These are phyloP conservation scores for Dasysyrphus albostriatus DNA, from an alignment of 2,888 invertebrate species.

Conservation along the genomic window DNA sequence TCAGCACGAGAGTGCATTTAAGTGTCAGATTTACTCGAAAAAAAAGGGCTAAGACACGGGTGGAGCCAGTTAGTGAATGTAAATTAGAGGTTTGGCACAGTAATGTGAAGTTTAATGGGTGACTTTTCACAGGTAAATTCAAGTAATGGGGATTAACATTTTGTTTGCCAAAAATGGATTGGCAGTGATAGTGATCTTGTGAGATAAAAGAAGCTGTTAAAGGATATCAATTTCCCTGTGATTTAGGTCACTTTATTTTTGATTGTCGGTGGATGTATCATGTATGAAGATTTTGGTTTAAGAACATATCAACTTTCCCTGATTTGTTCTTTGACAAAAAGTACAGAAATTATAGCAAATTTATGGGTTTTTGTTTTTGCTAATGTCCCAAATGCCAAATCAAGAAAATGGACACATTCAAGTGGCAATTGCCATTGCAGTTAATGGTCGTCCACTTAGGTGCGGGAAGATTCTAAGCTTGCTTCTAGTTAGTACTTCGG, in stretches of 20 bases:
- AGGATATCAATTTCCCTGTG: conserved; percentile 14
- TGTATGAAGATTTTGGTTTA: background rate
- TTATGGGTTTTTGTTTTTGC: background rate
- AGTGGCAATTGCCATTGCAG: too few species aligned
- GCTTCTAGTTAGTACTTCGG: too few species aligned
- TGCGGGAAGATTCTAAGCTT: too few species aligned
- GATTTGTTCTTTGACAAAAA: background rate
- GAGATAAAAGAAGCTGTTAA: conserved; percentile 1
- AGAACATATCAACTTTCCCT: conserved; percentile 3
- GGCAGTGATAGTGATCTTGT: conserved; percentile 8
- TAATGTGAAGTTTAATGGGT: conserved; percentile 51
- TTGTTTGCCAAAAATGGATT: conserved; percentile 48
- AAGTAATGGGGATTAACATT: conserved; percentile 19
- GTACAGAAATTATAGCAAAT: background rate
- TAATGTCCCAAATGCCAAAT: too few species aligned
- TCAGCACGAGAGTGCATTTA: conserved; percentile 72
- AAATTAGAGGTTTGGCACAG: conserved; percentile 45
- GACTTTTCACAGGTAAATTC: conserved; percentile 23
- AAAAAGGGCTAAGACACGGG: conserved; percentile 56
- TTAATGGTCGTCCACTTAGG: too few species aligned
- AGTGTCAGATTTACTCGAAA: conserved; percentile 58
- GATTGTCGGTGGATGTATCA: background rate
- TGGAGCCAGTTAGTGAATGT: conserved; percentile 27
- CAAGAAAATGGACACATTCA: too few species aligned
- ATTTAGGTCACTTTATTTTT: conserved; percentile 6